Percentiles rank a stretch among this genome's conserved stretches.
Conservation (phyloP, 2,113 vertebrate genomes). For the Megaptera novaeangliae region DNA sequence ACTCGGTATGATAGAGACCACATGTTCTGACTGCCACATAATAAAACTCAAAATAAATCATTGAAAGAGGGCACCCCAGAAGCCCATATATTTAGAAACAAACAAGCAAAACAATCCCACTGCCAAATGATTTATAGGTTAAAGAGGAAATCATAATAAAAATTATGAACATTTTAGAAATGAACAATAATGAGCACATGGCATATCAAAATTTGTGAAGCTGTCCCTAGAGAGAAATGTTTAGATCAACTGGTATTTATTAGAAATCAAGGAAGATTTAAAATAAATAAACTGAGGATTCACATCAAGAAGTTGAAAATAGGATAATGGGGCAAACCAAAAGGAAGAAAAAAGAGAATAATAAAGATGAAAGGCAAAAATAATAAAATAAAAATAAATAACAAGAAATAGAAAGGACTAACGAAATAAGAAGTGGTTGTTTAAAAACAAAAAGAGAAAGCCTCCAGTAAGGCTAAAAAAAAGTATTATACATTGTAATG, state of each 20-base stretch:
- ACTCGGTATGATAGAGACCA: background rate
- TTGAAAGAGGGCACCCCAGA: background rate
- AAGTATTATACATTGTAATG: background rate
- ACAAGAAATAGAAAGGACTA: background rate
- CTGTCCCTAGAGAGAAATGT: background rate
- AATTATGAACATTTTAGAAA: background rate
- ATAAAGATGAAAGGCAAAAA: slow-evolving; percentile 31
- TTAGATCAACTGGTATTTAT: background rate
- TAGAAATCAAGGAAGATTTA: slow-evolving; percentile 25
- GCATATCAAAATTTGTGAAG: background rate
- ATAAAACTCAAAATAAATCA: slow-evolving; percentile 11
- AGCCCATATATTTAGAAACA: background rate
- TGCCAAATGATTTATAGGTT: background rate
- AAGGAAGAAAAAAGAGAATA: background rate
- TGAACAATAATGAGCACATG: background rate
- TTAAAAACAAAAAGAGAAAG: background rate
- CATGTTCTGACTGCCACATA: background rate
- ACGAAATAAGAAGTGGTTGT: background rate
- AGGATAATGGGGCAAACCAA: background rate
- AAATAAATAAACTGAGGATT: background rate
- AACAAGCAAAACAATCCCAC: background rate
- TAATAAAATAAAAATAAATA: slow-evolving; percentile 34
- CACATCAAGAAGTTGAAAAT: slow-evolving; percentile 21
- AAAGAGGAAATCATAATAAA: background rate
- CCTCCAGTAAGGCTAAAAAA: background rate